Base-by-base conservation (phyloP, 2,888 invertebrate genomes). In the Rapana venosa region DNA sequence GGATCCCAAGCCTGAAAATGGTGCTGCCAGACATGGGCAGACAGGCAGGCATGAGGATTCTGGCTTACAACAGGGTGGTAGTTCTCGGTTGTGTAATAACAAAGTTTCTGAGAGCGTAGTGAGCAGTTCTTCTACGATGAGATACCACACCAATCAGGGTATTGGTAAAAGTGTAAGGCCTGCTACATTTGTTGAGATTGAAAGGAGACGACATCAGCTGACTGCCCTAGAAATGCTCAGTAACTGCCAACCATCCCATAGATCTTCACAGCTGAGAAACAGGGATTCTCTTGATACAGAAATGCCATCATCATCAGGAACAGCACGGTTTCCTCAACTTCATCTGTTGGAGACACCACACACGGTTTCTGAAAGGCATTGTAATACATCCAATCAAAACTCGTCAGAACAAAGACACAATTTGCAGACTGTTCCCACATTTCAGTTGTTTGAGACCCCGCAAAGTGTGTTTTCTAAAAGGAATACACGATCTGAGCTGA, bases 301-400 rank as follows among this genome's bases (percentile, higher is more conserved):
- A 83, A 83, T 4, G 22, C 30, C 17, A 26, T 1, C 81, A 36
- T 83, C 47, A 47, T 2, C 81, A 2, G 22, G 13, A 47, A 26
- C 22, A 83, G 30, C 47, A 47, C 15, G 11, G 22, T 83, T 47
- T 83, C 36, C 36, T 47, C 36, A 36, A 36, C 81, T 83, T 36
- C 36, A 47, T 26, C 47, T 83, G 81, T 83, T 83, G 26, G 81
- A 83, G 47, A 83, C 47, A 47, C 81, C 81, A 36, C 36, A 47
- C 22, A 47, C 81, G 22, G 81, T 83, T 26, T 47, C 36, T 2
- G 26, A 47, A 47, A 83, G 47, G 22, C 26, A 5, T 22, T 47
- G n/a, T 30, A n/a, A n/a, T 11, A 2, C 74, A 74, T n/a, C n/a
- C 30, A 26, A 17, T 79, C 79, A 15, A 32, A 79, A 32, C 79